Percentiles rank a stretch among this genome's conserved stretches.
Conservation (phyloP, 92 coral and sea anemone genomes). For the Metridium senile region DNA sequence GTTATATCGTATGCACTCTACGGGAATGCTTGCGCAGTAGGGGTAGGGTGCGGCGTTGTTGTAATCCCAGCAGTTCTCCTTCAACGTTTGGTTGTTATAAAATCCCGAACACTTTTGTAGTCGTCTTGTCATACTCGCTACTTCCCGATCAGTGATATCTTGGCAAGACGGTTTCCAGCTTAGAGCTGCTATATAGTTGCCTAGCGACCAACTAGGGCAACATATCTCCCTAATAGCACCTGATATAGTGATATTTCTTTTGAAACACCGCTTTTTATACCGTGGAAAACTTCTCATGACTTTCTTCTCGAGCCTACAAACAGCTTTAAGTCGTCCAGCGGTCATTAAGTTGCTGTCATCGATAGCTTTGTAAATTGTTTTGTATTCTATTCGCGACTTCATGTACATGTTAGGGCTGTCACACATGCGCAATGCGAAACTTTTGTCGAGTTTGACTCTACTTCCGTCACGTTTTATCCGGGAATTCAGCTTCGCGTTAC, state of each 20-base stretch:
- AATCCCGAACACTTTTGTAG: conserved; percentile 62
- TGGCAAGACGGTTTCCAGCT: conserved; percentile 60
- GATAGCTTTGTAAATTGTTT: conserved; percentile 70
- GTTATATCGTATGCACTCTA: conserved; percentile 67
- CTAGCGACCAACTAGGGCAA: conserved; percentile 96
- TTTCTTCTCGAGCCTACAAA: conserved; percentile 83
- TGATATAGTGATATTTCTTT: conserved; percentile 49
- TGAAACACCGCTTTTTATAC: conserved; percentile 66
- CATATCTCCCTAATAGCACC: conserved; percentile 45
- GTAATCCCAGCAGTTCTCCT: conserved; percentile 91
- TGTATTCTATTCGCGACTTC: conserved; percentile 64
- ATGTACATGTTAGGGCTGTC: conserved; percentile 83
- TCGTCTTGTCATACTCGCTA: conserved; percentile 29
- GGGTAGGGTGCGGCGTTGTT: conserved; percentile 42
- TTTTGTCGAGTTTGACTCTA: not conserved
- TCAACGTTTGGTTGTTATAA: conserved; percentile 65
- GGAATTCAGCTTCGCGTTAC: not conserved
- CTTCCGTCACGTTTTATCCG: not conserved
- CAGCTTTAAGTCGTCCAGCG: conserved; percentile 71
- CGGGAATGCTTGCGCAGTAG: conserved; percentile 58
- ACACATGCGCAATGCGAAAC: conserved; percentile 54
- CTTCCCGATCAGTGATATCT: conserved; percentile 58
- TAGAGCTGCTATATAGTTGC: conserved; percentile 81
- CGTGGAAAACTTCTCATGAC: conserved; percentile 62
- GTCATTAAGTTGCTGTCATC: conserved; percentile 62